Evolutionary conservation across 2,888 invertebrate species (phyloP), one percentile per base, ranked within the genome.

Genomic region (Aspidiotus destructor): DNA sequence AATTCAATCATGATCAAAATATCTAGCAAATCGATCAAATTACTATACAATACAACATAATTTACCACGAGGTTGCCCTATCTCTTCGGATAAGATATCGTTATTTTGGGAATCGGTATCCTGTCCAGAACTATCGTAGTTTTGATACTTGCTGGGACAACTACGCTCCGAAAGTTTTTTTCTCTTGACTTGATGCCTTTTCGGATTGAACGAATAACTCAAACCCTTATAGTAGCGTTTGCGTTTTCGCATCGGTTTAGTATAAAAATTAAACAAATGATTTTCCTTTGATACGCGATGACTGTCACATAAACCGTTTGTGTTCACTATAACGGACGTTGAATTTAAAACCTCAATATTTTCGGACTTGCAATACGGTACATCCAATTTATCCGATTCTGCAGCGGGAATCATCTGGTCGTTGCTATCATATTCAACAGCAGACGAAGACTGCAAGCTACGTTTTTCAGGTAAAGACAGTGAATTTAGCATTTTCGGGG

Each of bases 161-260:
- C 68, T 17, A 41, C 54, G 54, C 41, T 54, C 53, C 8, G 48
- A 41, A 16, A 44, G n/a, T 41, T 41, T 9, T n/a, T 57, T 41
- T 68, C 16, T 68, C 48, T 55, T 62, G 8, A 62, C 62, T 9
- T 53, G 9, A n/a, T 61, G 42, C 44, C 63, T 70, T 58, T 69
- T 70, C 11, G 71, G 71, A 64, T 69, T 72, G 40, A 74, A 72
- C 7, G 74, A 73, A 62, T 74, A 74, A 17, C 72, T 71, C 17
- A 74, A 69, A 16, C 74, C 74, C 70, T 71, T 71, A 54, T 70
- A 74, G 44, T 73, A 72, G 55, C 72, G 72, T 58, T 73, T 72
- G 15, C 72, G 69, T 53, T 72, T 70, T 65, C 44, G 41, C 17
- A 42, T 55, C 17, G 69, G 62, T 55, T 72, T 73, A 7, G 72